A percentile compares a stretch with the other conserved stretches of the same genome.
These are phyloP conservation scores for Muschampia plurimacula DNA, from an alignment of 2,888 invertebrate species.

Conservation along the genomic window DNA sequence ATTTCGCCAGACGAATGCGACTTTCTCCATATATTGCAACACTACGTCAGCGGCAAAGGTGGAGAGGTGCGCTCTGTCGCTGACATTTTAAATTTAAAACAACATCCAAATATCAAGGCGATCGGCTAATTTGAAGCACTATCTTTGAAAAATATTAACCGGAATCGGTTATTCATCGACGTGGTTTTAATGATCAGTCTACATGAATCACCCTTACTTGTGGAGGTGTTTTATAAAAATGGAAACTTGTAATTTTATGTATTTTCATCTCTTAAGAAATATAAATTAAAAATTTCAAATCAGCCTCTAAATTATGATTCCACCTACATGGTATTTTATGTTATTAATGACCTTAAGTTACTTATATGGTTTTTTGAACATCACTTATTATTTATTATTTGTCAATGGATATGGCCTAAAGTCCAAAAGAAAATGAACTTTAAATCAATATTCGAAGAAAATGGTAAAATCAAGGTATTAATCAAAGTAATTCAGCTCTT, in stretches of 20 bases:
- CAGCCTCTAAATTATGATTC: conserved; percentile 10
- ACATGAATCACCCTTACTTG: conserved; percentile 66
- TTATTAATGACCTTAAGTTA: conserved; percentile 10
- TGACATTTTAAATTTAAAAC: conserved; percentile 69
- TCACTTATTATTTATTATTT: not conserved
- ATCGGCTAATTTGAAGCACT: conserved; percentile 59
- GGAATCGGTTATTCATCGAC: conserved; percentile 53
- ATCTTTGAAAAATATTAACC: conserved; percentile 58
- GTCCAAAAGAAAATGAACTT: not conserved
- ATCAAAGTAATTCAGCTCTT: not conserved
- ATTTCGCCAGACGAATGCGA: conserved; percentile 77
- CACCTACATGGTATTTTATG: conserved; percentile 4
- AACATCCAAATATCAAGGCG: conserved; percentile 76
- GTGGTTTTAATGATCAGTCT: conserved; percentile 54
- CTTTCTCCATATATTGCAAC: conserved; percentile 78
- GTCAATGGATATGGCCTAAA: not conserved
- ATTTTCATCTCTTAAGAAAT: conserved; percentile 41
- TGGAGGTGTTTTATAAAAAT: conserved; percentile 68
- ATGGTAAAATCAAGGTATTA: not conserved
- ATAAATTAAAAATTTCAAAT: conserved; percentile 21
- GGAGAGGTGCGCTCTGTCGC: conserved; percentile 48
- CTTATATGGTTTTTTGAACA: not conserved
- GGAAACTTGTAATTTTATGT: conserved; percentile 69
- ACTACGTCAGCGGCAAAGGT: conserved; percentile 42
- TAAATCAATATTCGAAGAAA: not conserved